Evolutionary conservation across 1,140 invertebrate species (phyloP).

Genomic region (Drosophila navojoa): DNA sequence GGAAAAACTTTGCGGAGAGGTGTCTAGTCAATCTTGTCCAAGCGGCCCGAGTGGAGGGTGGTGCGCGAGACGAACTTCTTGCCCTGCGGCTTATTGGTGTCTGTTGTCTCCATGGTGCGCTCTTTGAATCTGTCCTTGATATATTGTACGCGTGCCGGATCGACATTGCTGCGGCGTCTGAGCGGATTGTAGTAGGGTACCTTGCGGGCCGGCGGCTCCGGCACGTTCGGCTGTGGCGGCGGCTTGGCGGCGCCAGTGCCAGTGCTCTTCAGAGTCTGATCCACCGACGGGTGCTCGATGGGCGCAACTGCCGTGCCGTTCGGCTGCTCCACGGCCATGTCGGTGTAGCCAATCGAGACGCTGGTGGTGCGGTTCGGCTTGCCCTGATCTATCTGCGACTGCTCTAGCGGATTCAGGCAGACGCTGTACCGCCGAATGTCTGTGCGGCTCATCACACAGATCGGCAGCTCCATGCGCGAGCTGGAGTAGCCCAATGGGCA

Average conservation of each 20-base stretch:
- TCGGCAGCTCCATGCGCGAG: constrained; percentile 6
- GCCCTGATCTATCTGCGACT: constrained; percentile 6
- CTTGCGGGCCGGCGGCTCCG: constrained; percentile 28
- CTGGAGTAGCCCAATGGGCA: constrained; percentile 13
- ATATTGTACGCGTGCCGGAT: constrained; percentile 48
- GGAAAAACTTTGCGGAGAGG: background rate
- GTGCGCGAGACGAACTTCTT: constrained; percentile 43
- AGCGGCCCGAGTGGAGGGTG: constrained; percentile 45
- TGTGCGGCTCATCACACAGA: background rate
- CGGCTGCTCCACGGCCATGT: background rate
- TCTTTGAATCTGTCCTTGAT: constrained; percentile 53
- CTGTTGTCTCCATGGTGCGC: constrained; percentile 24
- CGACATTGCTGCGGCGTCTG: constrained; percentile 47
- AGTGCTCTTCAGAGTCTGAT: constrained; percentile 24
- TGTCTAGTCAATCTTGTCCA: constrained; percentile 48
- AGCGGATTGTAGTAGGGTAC: constrained; percentile 45
- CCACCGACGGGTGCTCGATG: constrained; percentile 1
- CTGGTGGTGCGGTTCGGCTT: constrained; percentile 11
- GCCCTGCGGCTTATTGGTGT: constrained; percentile 25
- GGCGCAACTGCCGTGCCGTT: constrained; percentile 16
- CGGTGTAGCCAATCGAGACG: background rate
- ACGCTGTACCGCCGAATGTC: constrained; percentile 6
- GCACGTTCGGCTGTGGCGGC: constrained; percentile 20
- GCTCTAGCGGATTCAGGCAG: constrained; percentile 19
- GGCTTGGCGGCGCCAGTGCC: constrained; percentile 16